phyloP scores from a whole-genome alignment of 2,888 invertebrate genomes.

The Lymantria monacha region DNA sequence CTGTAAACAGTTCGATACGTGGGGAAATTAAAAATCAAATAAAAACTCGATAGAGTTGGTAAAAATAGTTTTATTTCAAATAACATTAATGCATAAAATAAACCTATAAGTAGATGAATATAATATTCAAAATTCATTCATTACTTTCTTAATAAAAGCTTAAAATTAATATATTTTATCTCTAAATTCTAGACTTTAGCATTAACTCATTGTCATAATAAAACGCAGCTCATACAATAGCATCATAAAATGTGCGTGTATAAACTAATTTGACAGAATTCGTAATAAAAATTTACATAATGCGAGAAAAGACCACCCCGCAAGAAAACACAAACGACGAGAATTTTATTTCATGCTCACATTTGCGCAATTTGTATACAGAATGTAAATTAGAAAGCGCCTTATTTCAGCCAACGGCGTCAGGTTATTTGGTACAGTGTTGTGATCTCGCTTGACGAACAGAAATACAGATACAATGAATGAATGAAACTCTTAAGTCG shows the following conservation, averaged over 20 bases:
- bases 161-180: background rate
- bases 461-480: constrained; percentile 51
- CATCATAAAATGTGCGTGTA: constrained; percentile 58
- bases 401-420: constrained; percentile 72
- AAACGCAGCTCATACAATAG: constrained; percentile 42
- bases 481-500: constrained; percentile 54
- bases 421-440: constrained; percentile 73
- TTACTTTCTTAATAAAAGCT: too few species aligned
- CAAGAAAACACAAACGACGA: constrained; percentile 73
- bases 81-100: too few species aligned
- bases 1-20: too few species aligned
- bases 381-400: constrained; percentile 78
- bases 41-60: too few species aligned
- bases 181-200: constrained; percentile 12
- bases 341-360: constrained; percentile 78
- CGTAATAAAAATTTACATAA: constrained; percentile 75
- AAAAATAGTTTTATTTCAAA: too few species aligned
- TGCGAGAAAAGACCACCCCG: constrained; percentile 67
- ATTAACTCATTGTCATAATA: constrained; percentile 23
- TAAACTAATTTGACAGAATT: constrained; percentile 70
- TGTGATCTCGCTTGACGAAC: constrained; percentile 56
- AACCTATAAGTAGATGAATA: too few species aligned
- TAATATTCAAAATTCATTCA: too few species aligned
- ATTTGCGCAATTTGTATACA: constrained; percentile 79
- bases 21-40: too few species aligned